Evolutionary conservation across 2,888 invertebrate species (phyloP).

Genomic region (Drosophila flavopinicola): DNA sequence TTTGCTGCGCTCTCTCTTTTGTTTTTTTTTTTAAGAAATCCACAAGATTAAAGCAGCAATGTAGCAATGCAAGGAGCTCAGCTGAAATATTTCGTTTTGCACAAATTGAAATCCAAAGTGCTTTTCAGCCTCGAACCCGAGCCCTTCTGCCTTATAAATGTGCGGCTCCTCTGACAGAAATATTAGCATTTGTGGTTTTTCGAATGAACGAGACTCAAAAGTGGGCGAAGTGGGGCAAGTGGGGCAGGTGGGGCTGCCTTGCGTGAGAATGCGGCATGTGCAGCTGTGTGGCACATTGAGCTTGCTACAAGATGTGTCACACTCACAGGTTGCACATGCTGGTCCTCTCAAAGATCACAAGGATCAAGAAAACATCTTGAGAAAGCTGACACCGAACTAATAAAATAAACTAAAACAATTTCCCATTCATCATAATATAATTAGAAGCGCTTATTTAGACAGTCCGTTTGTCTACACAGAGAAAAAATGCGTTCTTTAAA

Average conservation of each 20-base stretch:
- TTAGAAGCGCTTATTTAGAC: too few species aligned
- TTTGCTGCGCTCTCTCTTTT: constrained; percentile 12
- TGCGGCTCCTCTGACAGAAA: constrained; percentile 71
- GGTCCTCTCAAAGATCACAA: neutral
- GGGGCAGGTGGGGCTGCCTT: neutral
- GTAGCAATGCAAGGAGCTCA: constrained; percentile 63
- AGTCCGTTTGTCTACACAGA: too few species aligned
- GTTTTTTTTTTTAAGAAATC: constrained; percentile 65
- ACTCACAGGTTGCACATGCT: constrained; percentile 12
- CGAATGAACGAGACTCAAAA: constrained; percentile 35
- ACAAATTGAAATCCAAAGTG: constrained; percentile 81
- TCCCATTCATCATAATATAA: too few species aligned
- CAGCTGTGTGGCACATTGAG: constrained; percentile 15
- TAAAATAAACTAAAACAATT: too few species aligned
- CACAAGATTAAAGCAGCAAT: constrained; percentile 74
- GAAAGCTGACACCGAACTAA: neutral
- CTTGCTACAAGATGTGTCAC: constrained; percentile 25
- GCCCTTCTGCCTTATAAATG: constrained; percentile 24
- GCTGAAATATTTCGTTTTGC: constrained; percentile 80
- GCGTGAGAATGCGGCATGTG: constrained; percentile 51
- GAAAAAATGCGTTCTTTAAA: too few species aligned
- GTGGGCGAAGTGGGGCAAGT: constrained; percentile 13
- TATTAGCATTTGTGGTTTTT: constrained; percentile 77
- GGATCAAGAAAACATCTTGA: neutral
- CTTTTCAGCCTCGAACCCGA: constrained; percentile 64